Base-by-base conservation (phyloP, 1,140 invertebrate species). In the Panagrolaimus sp. region DNA sequence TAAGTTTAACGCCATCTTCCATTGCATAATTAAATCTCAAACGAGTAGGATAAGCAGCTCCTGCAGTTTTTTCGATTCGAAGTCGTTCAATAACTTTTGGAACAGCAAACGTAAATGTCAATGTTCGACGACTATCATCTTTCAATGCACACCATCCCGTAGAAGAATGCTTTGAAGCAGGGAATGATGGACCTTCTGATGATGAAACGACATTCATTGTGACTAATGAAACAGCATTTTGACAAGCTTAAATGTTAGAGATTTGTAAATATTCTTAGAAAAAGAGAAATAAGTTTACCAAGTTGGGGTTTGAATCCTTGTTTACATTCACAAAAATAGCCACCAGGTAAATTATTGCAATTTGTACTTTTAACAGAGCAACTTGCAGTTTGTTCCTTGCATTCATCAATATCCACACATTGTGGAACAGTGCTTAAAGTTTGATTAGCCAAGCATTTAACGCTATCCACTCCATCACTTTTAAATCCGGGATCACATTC, bases 401-500 rank as follows among this genome's bases (percentile, higher is more conserved):
- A 96, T 85, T 96, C 94, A 77, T 96, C 93, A 45, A 95, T 89
- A 84, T 96, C 93, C 87, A 70, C 47, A 55, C 80, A 82, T 68
- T 75, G 68, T 0, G 93, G 92, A 7, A 90, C 87, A 74, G 91
- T 89, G 69, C 90, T 89, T 76, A 96, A 94, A 68, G 88, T 85
- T 83, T 94, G 91, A 74, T 90, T 88, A 58, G 91, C 87, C 71
- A 91, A 91, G 83, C 94, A 96, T 77, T 89, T 89, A 70, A 96
- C 89, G 28, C 93, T 89, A 72, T 90, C 91, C n/a, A 89, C 89
- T 24, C 91, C 92, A 43, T 89, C 89, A 0, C 91, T 84, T 83
- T 90, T 90, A 83, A 90, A 95, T 65, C 94, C 93, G 85, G 90
- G 89, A 78, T 90, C 90, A 84, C 93, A 96, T 81, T 94, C 92